phyloP scores from a whole-genome alignment of 2,113 vertebrate species.

The Tyto alba region DNA sequence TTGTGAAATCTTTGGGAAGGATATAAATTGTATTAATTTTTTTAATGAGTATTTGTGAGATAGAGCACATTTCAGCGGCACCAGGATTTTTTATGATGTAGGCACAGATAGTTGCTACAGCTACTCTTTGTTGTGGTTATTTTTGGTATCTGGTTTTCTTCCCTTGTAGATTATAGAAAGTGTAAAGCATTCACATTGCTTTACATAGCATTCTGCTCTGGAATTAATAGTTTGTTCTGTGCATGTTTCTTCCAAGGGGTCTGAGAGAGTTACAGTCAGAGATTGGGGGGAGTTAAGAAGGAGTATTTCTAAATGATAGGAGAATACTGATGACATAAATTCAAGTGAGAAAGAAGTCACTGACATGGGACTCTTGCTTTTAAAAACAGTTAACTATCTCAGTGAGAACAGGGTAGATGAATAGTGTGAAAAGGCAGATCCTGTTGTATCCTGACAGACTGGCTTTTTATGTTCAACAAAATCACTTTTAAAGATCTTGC shows the following conservation, averaged over 20 bases:
- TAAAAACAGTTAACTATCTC: not conserved
- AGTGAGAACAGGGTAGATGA: not conserved
- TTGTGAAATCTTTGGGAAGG: not conserved
- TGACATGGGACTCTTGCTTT: conserved; percentile 10
- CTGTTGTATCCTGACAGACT: not conserved
- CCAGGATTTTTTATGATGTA: not conserved
- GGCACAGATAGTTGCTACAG: not conserved
- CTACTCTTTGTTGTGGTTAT: not conserved
- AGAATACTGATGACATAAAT: not conserved
- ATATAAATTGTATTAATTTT: not conserved
- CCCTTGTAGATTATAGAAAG: not conserved
- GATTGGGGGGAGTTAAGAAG: not conserved
- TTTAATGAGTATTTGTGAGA: not conserved
- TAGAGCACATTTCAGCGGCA: not conserved
- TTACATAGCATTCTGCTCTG: not conserved
- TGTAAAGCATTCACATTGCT: not conserved
- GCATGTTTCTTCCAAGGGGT: not conserved
- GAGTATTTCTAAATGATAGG: not conserved
- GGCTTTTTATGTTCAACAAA: not conserved
- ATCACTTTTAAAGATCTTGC: not conserved
- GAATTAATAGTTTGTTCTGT: not conserved
- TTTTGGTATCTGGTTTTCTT: conserved; percentile 25
- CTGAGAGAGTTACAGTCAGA: not conserved
- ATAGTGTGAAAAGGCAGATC: not conserved
- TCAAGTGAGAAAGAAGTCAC: not conserved